Evolutionary conservation across 1,140 invertebrate species (phyloP), one percentile per base, ranked within the genome.

Genomic region (Caenorhabditis remanei): DNA sequence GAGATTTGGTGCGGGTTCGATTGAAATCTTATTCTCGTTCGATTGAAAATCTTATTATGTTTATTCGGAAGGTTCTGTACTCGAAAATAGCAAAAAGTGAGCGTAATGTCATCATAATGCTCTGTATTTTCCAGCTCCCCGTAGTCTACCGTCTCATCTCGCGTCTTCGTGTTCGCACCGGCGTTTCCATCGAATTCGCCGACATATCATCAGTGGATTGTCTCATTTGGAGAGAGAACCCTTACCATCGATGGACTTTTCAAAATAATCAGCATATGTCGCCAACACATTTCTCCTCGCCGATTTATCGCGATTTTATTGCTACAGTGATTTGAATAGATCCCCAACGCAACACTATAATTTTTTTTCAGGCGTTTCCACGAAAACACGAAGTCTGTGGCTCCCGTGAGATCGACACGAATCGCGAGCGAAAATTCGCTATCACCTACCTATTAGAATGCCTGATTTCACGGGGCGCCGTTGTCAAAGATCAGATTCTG

Each of bases 401-500:
- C 13, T 79, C 71, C 19, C 71, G 71, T 43, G 71, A 79, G 53
- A n/a, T 79, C 3, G 71, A 79, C n/a, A 79, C 21, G 13, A 79
- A 79, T 50, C 32, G 71, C 14, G 71, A 79, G 21, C 13, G 71
- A 50, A 79, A 79, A 32, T 79, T 79, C 46, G 43, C 71, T 4
- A 79, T 79, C n/a, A 79, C 71, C 11, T 79, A 79, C 24, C 46
- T 79, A 4, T n/a, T 79, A 4, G 71, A 79, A 50, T 79, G 71
- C n/a, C 13, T 79, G 46, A 79, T 79, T 50, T 79, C 71, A 14
- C 46, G 85, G 79, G 85, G 85, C 40, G 85, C 85, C 21, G 85
- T 86, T 14, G 85, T 86, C 11, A 86, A 86, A 32, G 85, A 86
- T 65, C 85, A 86, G 19, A 55, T 86, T n/a, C 48, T 63, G 6